Evolutionary conservation across 2,797 vertebrate genomes (phyloP).

Genomic region (Naso thynnoides): DNA sequence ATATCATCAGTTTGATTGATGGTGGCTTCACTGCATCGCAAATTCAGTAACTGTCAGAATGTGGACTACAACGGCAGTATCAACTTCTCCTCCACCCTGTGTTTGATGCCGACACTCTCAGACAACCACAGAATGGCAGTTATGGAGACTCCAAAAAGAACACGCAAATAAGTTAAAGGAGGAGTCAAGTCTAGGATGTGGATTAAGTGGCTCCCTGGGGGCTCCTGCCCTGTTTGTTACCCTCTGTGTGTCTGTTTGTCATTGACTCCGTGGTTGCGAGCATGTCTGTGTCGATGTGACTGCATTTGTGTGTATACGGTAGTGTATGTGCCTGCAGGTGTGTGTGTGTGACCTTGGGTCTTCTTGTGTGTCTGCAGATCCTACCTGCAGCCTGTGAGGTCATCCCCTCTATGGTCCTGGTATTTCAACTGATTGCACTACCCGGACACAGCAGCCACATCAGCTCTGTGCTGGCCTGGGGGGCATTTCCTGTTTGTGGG

Average conservation of each 20-base stretch:
- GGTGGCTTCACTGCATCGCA: constrained; percentile 25
- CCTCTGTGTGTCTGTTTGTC: constrained; percentile 57
- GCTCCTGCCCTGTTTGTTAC: constrained; percentile 61
- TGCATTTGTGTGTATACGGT: constrained; percentile 24
- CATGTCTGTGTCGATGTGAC: constrained; percentile 13
- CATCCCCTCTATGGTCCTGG: constrained; percentile 86
- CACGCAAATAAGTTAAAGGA: constrained; percentile 50
- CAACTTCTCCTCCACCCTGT: constrained; percentile 22
- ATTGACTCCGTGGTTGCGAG: constrained; percentile 42
- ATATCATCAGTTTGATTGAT: constrained; percentile 74
- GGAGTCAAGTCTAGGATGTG: constrained; percentile 64
- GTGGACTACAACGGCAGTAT: constrained; percentile 30
- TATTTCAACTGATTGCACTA: constrained; percentile 89
- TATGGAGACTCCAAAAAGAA: constrained; percentile 38
- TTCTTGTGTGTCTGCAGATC: constrained; percentile 75
- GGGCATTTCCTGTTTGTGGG: constrained; percentile 90
- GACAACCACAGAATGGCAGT: constrained; percentile 48
- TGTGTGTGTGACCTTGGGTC: constrained; percentile 7
- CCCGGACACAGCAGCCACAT: constrained; percentile 73
- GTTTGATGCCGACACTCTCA: constrained; percentile 44
- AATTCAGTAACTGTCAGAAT: constrained; percentile 65
- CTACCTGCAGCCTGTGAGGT: constrained; percentile 84
- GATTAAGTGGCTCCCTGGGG: constrained; percentile 63
- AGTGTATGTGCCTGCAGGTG: constrained; percentile 21
- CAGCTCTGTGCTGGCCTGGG: constrained; percentile 87